Evolutionary conservation across 2,888 invertebrate genomes (phyloP), one percentile per base, ranked within the genome.

Genomic region (Odontocolon sp.): DNA sequence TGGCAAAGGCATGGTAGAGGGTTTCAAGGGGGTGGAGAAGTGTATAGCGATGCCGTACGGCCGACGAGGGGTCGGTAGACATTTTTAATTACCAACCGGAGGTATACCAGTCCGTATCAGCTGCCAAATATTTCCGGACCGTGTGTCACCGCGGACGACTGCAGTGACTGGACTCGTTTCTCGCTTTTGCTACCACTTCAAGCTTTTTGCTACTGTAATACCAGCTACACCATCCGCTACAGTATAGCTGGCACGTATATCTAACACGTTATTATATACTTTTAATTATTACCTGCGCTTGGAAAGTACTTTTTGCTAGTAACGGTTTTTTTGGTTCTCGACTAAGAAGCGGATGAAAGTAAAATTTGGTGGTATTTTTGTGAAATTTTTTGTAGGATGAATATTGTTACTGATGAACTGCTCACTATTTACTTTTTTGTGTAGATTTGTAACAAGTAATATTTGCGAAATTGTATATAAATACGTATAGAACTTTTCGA

Each of bases 1-100:
- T 52, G 77, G 76, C 72, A 70, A 76, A 64, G 36, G 36, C n/a
- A 45, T 40, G n/a, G 36, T 82, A 74, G 76, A 52, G 66, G 47
- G 70, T 61, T 56, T 61, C 63, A 57, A 70, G 68, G 64, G 61
- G 61, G 52, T 16, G 52, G 47, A 45, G 50, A 40, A 45, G 23
- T 31, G 42, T 52, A 47, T 68, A 26, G 23, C 28, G 72, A 18
- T 63, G 47, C 38, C 18, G 75, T 75, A 68, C 63, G 47, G 45
- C 47, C 45, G 45, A 75, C 57, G 79, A 83, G 83, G 84, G 86
- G 85, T 87, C 83, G 85, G 84, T 84, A 87, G 89, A 88, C 87
- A 90, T 88, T 90, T 90, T 90, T 90, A 90, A 90, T 90, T 90
- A 89, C 86, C 86, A 84, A 85, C 85, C 86, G 87, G 88, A 88